phyloP scores from a whole-genome alignment of 1,140 invertebrate species.

The Drosophila albomicans region DNA sequence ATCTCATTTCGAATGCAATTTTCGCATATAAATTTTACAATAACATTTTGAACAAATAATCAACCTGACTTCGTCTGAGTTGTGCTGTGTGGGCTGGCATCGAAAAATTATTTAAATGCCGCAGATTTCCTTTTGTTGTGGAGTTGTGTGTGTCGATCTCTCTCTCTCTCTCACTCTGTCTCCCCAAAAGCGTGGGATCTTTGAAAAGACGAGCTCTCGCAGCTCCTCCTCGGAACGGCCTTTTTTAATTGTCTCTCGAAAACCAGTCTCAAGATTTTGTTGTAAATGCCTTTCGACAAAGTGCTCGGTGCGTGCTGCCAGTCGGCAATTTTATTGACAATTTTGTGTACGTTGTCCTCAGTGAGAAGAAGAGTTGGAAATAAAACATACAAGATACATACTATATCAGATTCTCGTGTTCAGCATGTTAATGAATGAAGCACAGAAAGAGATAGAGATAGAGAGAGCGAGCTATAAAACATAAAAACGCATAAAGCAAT shows the following conservation, averaged over 20 bases:
- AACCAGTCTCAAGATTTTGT: constrained; percentile 31
- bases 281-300: constrained; percentile 58
- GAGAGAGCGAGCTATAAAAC: constrained; percentile 61
- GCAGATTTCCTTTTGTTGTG: constrained; percentile 62
- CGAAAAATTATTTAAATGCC: constrained; percentile 76
- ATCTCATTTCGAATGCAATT: constrained; percentile 72
- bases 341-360: constrained; percentile 48
- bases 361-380: constrained; percentile 20
- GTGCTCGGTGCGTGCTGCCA: constrained; percentile 58
- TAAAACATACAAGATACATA: constrained; percentile 32
- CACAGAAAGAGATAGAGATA: not conserved
- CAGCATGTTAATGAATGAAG: constrained; percentile 73
- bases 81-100: constrained; percentile 63
- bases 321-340: constrained; percentile 74
- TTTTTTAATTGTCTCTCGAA: constrained; percentile 44
- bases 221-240: constrained; percentile 24
- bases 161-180: too few relatives aligned
- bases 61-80: constrained; percentile 35
- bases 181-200: constrained; percentile 70
- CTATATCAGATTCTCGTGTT: constrained; percentile 68
- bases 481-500: constrained; percentile 71
- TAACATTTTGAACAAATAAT: constrained; percentile 73
- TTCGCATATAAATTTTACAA: constrained; percentile 80
- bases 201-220: constrained; percentile 17
- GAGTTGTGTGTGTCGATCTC: too few relatives aligned